These are phyloP conservation scores for Epirrhoe alternata DNA, from an alignment of 2,888 invertebrate species.

Conservation along the genomic window DNA sequence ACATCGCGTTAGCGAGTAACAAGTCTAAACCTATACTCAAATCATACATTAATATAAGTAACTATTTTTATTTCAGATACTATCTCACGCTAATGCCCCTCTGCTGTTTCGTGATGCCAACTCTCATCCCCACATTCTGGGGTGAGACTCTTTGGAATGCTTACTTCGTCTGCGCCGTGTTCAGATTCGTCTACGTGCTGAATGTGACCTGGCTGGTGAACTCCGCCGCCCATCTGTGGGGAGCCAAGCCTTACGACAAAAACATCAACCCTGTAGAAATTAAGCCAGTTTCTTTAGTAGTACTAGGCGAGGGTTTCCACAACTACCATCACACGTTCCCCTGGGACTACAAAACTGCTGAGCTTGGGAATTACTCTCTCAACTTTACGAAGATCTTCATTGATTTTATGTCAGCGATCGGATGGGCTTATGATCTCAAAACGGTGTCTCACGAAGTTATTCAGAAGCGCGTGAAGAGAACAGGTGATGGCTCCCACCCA, in stretches of 20 bases:
- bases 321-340: constrained; percentile 95
- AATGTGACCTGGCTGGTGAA: constrained; percentile 96
- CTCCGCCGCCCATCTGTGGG: constrained; percentile 93
- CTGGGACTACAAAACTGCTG: constrained; percentile 93
- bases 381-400: constrained; percentile 92
- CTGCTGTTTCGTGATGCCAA: constrained; percentile 91
- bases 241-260: constrained; percentile 90
- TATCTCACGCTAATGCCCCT: constrained; percentile 90
- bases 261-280: constrained; percentile 90
- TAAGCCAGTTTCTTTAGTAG: constrained; percentile 86
- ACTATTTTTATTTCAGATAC: constrained; percentile 78
- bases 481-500: constrained; percentile 90
- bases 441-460: constrained; percentile 89
- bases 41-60: not conserved
- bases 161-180: constrained; percentile 88
- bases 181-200: constrained; percentile 91
- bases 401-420: constrained; percentile 91
- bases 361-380: constrained; percentile 88
- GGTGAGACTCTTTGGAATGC: constrained; percentile 88
- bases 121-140: constrained; percentile 91
- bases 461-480: constrained; percentile 88
- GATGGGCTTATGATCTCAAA: constrained; percentile 95
- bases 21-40: not conserved
- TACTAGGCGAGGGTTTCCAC: constrained; percentile 93
- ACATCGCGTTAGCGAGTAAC: too few relatives aligned